Base-by-base conservation (phyloP, 1,140 invertebrate genomes). In the Aphidius gifuensis region DNA sequence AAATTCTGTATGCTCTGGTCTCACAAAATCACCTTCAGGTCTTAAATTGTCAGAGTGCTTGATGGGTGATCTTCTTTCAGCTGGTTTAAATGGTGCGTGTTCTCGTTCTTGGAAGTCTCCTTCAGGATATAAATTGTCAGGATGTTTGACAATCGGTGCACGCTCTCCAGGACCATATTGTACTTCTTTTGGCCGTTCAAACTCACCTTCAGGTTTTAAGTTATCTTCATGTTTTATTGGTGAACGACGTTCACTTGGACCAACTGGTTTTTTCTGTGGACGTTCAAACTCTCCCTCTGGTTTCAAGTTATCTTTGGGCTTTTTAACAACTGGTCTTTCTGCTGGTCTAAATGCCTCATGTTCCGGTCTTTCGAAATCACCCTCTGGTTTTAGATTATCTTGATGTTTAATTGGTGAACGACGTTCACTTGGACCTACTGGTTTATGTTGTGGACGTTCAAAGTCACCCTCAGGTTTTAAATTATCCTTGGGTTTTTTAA, bases 51-150 rank as follows among this genome's bases (percentile, higher is more conserved):
- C 83, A 39, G 70, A 57, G 39, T 80, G 82, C 64, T 77, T 79
- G 5, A 81, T 79, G 16, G 80, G 80, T 58, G 65, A 61, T 42
- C 72, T 67, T 43, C 67, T 48, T 66, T 76, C 74, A n/a, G 48
- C 72, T 1, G 71, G 72, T 6, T 71, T 65, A 32, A 58, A 55
- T 43, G 51, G 62, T 56, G 62, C 55, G 9, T 60, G 67, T 49
- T 63, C 69, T 3, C 76, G 79, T 9, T 79, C 74, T 64, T 80
- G 76, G 67, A 87, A 87, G n/a, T 86, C 83, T 5, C 86, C 85
- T 72, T 87, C 86, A 0, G 81, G 82, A 67, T 71, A 74, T 54
- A 90, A 74, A 78, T 90, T 89, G 72, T 87, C 86, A 61, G 85
- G 80, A 3, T 85, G 76, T 65, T 86, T 75, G 69, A 90, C 88